Base-by-base conservation (phyloP, 2,113 vertebrate species). In the Romanogobio albipinnatus region DNA sequence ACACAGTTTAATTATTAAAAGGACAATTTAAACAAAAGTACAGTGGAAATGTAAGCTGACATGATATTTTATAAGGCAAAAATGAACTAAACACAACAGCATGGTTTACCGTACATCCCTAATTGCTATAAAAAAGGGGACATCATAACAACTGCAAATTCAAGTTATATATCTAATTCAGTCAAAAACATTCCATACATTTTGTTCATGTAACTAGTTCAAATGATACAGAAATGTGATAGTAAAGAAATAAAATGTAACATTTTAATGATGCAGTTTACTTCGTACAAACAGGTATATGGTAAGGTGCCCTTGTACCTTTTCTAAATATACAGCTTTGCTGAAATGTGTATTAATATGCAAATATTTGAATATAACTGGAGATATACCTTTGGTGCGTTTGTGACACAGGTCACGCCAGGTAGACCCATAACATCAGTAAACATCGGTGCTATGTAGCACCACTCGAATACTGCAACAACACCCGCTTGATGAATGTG, bases 401-500 rank as follows among this genome's bases (percentile, higher is more conserved):
- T 82, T 82, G 49, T 82, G 33, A 79, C 36, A 45, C 11, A 14
- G 22, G 59, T 68, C 79, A 68, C 2, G 9, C n/a, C 3, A 58
- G 33, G 80, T 15, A 68, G 43, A 70, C 5, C 15, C 22, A 7
- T 5, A 49, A 66, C 29, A n/a, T 82, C 29, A 58, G 13, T 71
- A 1, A 11, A 66, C 29, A 2, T 1, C 2, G 22, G 13, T 56
- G 80, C 9, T 39, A 78, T 58, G 19, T 71, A 68, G 45, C 62
- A 81, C 79, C 47, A n/a, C 43, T 36, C 49, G 33, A 76, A 64
- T 75, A 83, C n/a, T 82, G 49, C 10, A 87, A 43, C 43, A 82
- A 49, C 77, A 89, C 61, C 64, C n/a, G 76, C 86, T 79, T 82
- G 80, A 84, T 45, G 59, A 36, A 53, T 86, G 59, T 76, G 45